Base-by-base conservation (phyloP, 2,113 vertebrate species). In the Lampris incognitus region DNA sequence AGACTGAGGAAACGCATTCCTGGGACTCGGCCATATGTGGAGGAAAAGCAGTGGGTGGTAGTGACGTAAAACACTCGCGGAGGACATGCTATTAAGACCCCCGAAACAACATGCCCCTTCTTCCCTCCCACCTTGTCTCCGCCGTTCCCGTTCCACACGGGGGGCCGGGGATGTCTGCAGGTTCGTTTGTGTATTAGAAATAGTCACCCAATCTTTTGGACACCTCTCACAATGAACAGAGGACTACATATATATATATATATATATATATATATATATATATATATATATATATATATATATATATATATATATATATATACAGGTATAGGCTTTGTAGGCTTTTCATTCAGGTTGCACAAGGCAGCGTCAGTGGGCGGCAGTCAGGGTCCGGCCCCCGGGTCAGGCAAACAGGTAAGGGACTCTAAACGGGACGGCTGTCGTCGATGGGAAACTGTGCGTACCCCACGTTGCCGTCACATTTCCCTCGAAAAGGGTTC, bases 11-110 rank as follows among this genome's bases (percentile, higher is more conserved):
- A 93, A 88, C 89, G 84, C 85, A 92, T 92, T 92, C 79, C 81
- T 89, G 84, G 85, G 88, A 89, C 85, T 68, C 63, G 61, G 87
- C 90, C 94, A 94, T 88, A 92, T 92, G 92, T 91, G 79, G 85
- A 90, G 93, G 91, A 91, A 91, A 92, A 92, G 84, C 92, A 41
- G 90, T 95, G 93, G 93, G 93, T 94, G 94, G 94, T 86, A 94
- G 90, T 95, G 94, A 95, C 93, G 93, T 95, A 94, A 94, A 94
- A 91, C 80, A 41, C 37, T 1, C 73, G 91, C 89, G 92, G 89
- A 92, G 91, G 91, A 85, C 85, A 67, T 85, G 87, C 91, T 93
- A 92, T 92, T 85, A 90, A 85, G 85, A 88, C 81, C 89, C 84
- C 54, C 75, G 59, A 81, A 88, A 92, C 81, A 92, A 89, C 93